Evolutionary conservation across 2,113 vertebrate species (phyloP).

Genomic region (Plestiodon gilberti): DNA sequence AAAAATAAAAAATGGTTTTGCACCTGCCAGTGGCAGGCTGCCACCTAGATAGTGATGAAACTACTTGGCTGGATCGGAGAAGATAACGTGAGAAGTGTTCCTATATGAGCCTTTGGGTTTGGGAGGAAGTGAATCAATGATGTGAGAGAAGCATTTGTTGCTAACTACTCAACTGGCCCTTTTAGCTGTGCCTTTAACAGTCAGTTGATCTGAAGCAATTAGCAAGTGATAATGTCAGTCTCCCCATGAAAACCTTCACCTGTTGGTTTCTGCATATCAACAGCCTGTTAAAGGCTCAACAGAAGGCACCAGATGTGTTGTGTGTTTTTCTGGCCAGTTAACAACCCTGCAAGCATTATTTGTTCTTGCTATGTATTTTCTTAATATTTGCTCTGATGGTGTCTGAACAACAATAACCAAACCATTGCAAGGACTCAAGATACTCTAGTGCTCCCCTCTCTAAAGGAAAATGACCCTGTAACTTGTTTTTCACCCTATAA

Average conservation of each 20-base stretch:
- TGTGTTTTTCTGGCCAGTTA: not conserved
- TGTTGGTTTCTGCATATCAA: not conserved
- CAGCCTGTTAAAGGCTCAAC: not conserved
- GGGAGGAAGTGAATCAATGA: not conserved
- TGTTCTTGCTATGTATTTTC: not conserved
- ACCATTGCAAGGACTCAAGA: not conserved
- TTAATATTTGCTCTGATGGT: not conserved
- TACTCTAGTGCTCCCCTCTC: not conserved
- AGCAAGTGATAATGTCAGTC: not conserved
- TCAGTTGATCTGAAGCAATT: not conserved
- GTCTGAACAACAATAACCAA: not conserved
- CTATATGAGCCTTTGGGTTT: not conserved
- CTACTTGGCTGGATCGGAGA: not conserved
- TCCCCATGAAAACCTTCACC: no score
- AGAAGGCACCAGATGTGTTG: not conserved
- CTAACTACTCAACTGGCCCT: not conserved
- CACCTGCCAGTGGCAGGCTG: no score
- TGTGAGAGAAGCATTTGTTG: not conserved
- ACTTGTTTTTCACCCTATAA: not conserved
- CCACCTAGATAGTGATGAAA: not conserved
- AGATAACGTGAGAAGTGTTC: not conserved
- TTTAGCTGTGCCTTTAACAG: not conserved
- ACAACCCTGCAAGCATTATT: not conserved
- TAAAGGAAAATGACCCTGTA: not conserved
- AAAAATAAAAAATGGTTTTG: no score